Conservation (phyloP, 2,797 vertebrate genomes). For the Podargus strigoides region DNA sequence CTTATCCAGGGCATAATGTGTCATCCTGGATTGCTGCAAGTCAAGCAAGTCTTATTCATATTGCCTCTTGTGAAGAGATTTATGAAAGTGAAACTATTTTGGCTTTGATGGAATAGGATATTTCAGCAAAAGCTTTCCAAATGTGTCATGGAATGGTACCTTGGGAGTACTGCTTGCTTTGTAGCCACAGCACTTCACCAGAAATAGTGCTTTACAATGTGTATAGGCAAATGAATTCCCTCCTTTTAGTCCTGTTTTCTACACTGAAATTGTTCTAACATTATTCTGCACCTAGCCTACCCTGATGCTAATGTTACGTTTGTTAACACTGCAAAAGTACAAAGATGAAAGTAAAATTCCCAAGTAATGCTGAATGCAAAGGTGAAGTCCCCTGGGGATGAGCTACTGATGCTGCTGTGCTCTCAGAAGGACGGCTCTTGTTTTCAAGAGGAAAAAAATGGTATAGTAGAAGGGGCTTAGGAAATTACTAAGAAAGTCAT, state of each 20-base stretch:
- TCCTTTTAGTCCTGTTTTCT: not conserved
- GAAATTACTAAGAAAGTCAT: not conserved
- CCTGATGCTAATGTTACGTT: not conserved
- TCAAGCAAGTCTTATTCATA: constrained; percentile 1
- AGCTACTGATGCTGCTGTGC: accelerated
- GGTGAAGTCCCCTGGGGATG: not conserved
- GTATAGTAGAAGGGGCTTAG: not conserved
- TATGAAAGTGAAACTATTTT: constrained; percentile 1
- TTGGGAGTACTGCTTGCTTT: not conserved
- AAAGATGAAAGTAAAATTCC: not conserved
- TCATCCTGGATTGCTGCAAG: constrained; percentile 13
- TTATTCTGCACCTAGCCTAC: not conserved
- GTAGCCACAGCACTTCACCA: not conserved
- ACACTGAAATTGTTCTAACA: not conserved
- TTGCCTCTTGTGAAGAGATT: constrained; percentile 2
- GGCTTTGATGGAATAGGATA: not conserved
- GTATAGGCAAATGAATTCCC: not conserved
- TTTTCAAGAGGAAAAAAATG: not conserved
- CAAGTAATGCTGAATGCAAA: not conserved
- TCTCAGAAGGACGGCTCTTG: not conserved
- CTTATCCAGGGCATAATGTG: not conserved
- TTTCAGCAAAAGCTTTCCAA: not conserved
- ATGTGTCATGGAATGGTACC: not conserved
- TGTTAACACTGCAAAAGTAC: not conserved
- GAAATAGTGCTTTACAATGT: not conserved